Evolutionary conservation across 2,888 invertebrate genomes (phyloP).

Genomic region (Orthonevra nobilis): DNA sequence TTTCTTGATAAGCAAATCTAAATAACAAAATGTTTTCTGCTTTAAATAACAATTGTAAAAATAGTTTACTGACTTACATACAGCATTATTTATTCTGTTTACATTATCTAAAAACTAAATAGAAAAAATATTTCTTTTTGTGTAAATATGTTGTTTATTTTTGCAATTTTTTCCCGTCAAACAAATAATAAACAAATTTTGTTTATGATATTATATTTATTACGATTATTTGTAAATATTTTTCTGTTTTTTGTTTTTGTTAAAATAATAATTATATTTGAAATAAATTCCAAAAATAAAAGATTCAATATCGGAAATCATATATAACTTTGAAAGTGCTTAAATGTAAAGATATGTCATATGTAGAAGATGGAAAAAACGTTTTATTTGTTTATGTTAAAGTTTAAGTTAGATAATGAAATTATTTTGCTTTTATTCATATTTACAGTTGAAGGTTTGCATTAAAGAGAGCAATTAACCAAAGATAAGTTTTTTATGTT

Average conservation of each 20-base stretch:
- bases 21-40: constrained; percentile 13
- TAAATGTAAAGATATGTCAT: constrained; percentile 60
- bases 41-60: constrained; percentile 51
- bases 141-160: constrained; percentile 33
- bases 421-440: constrained; percentile 4
- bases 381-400: constrained; percentile 5
- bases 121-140: constrained; percentile 38
- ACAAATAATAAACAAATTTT: constrained; percentile 34
- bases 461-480: constrained; percentile 39
- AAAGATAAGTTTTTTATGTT: no score
- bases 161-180: constrained; percentile 5
- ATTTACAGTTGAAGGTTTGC: constrained; percentile 24
- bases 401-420: constrained; percentile 2
- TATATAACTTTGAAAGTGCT: constrained; percentile 8
- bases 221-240: constrained; percentile 38
- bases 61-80: constrained; percentile 26
- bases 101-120: constrained; percentile 27
- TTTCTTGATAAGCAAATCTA: constrained; percentile 13
- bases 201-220: constrained; percentile 25
- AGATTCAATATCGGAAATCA: background rate
- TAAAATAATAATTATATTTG: background rate
- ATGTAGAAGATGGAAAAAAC: constrained; percentile 43
- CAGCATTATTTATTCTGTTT: constrained; percentile 18
- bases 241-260: no score
- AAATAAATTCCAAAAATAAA: background rate